Evolutionary conservation across 2,797 vertebrate species (phyloP).

Genomic region (Ctenochaetus hawaiiensis): DNA sequence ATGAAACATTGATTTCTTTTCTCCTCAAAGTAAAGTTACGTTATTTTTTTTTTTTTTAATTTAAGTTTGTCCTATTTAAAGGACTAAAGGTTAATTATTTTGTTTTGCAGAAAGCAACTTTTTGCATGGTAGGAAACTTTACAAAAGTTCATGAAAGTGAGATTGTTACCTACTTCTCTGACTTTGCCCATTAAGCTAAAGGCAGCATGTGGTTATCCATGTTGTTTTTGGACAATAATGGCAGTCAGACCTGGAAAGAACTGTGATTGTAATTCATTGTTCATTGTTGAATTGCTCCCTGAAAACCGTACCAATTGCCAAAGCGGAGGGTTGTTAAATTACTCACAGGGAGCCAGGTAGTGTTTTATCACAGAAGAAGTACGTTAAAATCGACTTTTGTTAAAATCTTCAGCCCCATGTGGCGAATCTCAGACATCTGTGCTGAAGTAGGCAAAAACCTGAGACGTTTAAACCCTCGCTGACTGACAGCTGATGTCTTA

Average conservation of each 20-base stretch:
- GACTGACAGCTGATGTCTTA: conserved; percentile 48
- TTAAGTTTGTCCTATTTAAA: conserved; percentile 41
- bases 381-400: conserved; percentile 50
- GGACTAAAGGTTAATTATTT: conserved; percentile 29
- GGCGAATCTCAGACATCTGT: conserved; percentile 56
- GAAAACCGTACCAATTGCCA: conserved; percentile 8
- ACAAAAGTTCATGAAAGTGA: conserved; percentile 7
- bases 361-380: conserved; percentile 40
- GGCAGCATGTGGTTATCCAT: conserved; percentile 19
- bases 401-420: conserved; percentile 31
- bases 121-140: conserved; percentile 37
- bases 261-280: conserved; percentile 42
- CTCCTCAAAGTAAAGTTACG: conserved; percentile 6
- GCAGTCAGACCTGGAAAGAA: conserved; percentile 46
- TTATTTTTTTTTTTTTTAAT: neutral
- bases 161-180: conserved; percentile 49
- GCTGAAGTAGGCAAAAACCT: conserved; percentile 27
- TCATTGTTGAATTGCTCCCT: conserved; percentile 10
- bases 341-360: conserved; percentile 38
- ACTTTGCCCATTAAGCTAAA: conserved; percentile 25
- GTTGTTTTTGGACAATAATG: conserved; percentile 49
- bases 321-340: conserved; percentile 37
- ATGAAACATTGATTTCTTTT: conserved; percentile 33
- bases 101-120: conserved; percentile 31
- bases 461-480: conserved; percentile 33